Conservation (phyloP, 2,797 vertebrate species). For the Etheostoma perlongum region DNA sequence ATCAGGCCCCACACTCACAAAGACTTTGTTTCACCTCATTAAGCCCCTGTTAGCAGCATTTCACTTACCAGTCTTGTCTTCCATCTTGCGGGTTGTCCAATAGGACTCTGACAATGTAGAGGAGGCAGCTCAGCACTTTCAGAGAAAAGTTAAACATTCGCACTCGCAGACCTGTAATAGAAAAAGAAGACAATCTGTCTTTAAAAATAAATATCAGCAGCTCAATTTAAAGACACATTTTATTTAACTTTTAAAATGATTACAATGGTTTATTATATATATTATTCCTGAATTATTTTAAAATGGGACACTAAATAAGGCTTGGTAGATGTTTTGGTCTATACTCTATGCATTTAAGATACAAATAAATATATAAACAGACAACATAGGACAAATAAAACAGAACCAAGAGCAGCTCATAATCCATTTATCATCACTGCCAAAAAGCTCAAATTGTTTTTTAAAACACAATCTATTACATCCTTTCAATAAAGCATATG, state of each 20-base stretch:
- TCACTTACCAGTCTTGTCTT: conserved; percentile 84
- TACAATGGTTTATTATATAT: not conserved
- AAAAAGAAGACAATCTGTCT: conserved; percentile 10
- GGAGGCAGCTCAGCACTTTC: conserved; percentile 90
- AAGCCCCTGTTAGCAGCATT: conserved; percentile 28
- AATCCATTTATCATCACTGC: conserved; percentile 6
- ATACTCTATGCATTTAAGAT: not conserved
- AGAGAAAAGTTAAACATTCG: conserved; percentile 91
- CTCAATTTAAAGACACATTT: not conserved
- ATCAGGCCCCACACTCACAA: conserved; percentile 40
- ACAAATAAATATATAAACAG: not conserved
- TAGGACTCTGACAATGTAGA: conserved; percentile 89
- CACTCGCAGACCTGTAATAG: conserved; percentile 86
- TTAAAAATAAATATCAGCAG: not conserved
- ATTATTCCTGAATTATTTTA: not conserved
- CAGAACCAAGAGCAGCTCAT: not conserved
- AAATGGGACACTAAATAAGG: not conserved
- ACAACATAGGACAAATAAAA: not conserved
- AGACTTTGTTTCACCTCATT: conserved; percentile 49
- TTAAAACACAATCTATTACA: not conserved
- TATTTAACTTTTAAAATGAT: not conserved
- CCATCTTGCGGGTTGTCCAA: conserved; percentile 86
- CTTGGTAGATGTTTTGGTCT: not conserved
- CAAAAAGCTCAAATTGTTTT: conserved; percentile 6
- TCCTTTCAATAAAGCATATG: conserved; percentile 16